Evolutionary conservation across 2,888 invertebrate genomes (phyloP).

Genomic region (Drosophila siamana): DNA sequence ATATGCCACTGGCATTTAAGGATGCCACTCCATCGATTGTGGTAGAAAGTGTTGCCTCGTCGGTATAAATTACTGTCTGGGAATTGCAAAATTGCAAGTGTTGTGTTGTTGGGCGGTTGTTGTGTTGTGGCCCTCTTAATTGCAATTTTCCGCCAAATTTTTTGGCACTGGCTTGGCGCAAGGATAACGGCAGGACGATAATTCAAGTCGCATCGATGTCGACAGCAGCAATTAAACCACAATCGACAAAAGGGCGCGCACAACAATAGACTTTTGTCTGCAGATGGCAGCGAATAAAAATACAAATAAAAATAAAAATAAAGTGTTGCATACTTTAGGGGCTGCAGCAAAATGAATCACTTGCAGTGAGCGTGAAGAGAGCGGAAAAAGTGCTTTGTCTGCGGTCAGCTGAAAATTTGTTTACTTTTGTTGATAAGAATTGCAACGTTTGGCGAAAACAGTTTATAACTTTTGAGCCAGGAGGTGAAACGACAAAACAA

Average conservation of each 20-base stretch:
- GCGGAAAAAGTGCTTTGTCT: conserved; percentile 50
- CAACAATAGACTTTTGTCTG: conserved; percentile 34
- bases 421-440: conserved; percentile 64
- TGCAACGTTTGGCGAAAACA: conserved; percentile 51
- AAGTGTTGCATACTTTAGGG: conserved; percentile 53
- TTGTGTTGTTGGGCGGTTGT: conserved; percentile 3
- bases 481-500: background rate
- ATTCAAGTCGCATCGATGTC: conserved; percentile 41
- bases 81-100: conserved; percentile 12
- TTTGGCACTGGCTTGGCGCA: conserved; percentile 5
- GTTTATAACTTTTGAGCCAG: conserved; percentile 48
- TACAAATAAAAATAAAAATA: background rate
- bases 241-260: conserved; percentile 9
- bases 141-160: conserved; percentile 67
- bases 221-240: conserved; percentile 49
- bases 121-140: conserved; percentile 51
- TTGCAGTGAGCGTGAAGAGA: conserved; percentile 3
- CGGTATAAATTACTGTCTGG: conserved; percentile 18
- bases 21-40: background rate
- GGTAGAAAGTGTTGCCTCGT: background rate
- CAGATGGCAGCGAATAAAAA: conserved; percentile 37
- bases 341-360: conserved; percentile 50
- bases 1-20: background rate
- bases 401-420: conserved; percentile 54
- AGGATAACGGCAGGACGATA: conserved; percentile 25